phyloP scores from a whole-genome alignment of 2,888 invertebrate genomes.

The Frankliniella intonsa region DNA sequence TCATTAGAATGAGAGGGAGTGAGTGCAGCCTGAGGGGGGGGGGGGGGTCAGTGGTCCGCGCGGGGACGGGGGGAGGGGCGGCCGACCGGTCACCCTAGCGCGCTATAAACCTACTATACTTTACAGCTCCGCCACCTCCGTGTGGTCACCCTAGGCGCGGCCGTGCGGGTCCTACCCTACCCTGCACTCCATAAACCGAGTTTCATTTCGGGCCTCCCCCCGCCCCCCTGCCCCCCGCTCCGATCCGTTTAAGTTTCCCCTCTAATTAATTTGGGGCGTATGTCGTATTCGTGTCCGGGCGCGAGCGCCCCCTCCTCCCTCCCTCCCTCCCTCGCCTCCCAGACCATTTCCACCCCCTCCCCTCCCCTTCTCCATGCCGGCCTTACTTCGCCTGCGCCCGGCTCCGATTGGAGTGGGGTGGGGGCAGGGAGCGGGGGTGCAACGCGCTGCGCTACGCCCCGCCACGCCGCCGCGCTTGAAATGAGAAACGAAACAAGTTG shows the following conservation, averaged over 20 bases:
- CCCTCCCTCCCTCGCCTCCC: not conserved
- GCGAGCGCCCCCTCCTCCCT: not conserved
- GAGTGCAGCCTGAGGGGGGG: not conserved
- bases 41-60: not conserved
- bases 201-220: not conserved
- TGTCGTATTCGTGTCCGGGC: slow-evolving; percentile 20
- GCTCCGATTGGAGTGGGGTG: not conserved
- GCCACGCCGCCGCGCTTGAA: not conserved
- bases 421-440: not conserved
- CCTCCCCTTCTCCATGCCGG: not conserved
- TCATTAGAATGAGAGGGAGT: slow-evolving; percentile 1
- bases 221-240: not conserved
- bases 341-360: not conserved
- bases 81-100: not conserved
- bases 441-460: not conserved
- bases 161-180: not conserved
- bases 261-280: slow-evolving; percentile 26
- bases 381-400: not conserved
- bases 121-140: not conserved
- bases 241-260: slow-evolving; percentile 25
- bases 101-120: too few species aligned
- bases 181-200: slow-evolving; percentile 16
- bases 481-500: not conserved
- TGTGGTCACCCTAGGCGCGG: not conserved
- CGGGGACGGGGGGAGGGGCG: not conserved